Conservation (phyloP, 1,140 invertebrate species). For the Penaeus indicus region DNA sequence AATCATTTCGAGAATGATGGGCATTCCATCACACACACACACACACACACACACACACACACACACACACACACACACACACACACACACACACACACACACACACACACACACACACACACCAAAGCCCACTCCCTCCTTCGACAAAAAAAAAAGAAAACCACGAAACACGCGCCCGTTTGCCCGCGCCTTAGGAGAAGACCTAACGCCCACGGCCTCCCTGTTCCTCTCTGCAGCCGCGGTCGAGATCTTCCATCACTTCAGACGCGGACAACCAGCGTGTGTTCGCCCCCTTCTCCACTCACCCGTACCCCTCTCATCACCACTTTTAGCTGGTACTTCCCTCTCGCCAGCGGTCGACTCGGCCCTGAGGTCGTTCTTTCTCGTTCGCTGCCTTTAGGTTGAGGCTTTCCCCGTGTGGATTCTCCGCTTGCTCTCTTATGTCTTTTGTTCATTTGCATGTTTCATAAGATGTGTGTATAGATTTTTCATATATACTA, state of each 20-base stretch:
- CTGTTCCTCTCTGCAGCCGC: conserved; percentile 25
- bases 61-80: too few species aligned
- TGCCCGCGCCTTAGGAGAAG: not conserved
- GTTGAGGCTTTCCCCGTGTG: not conserved
- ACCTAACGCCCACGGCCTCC: not conserved
- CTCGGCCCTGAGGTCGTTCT: not conserved
- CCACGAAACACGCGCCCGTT: not conserved
- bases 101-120: too few species aligned
- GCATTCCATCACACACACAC: too few species aligned
- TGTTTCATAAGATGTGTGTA: not conserved
- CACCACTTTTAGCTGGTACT: conserved; percentile 20
- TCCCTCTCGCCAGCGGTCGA: not conserved
- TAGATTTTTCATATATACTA: conserved; percentile 1
- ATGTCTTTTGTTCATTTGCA: not conserved
- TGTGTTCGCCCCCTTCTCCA: conserved; percentile 15
- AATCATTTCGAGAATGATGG: too few species aligned
- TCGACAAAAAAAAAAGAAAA: too few species aligned
- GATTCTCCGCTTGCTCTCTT: not conserved
- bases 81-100: too few species aligned
- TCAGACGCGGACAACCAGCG: conserved; percentile 36
- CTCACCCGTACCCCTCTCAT: conserved; percentile 17
- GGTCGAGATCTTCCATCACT: conserved; percentile 20
- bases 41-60: too few species aligned
- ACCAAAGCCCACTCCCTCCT: too few species aligned
- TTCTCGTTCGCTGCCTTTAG: not conserved